Evolutionary conservation across 2,797 vertebrate genomes (phyloP).

Genomic region (Betta splendens): DNA sequence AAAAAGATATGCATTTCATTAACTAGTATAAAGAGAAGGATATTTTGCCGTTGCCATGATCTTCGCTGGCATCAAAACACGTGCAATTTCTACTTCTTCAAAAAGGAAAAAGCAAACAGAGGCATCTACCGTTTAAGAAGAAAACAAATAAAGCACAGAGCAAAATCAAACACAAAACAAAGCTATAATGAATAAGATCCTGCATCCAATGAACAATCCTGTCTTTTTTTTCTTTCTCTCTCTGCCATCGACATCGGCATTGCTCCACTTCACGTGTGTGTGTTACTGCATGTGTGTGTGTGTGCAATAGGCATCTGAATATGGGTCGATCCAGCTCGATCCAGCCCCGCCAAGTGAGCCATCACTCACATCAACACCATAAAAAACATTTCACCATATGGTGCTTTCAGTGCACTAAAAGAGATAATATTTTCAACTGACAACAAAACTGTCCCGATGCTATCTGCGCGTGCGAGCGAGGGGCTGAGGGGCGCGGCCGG

Average conservation of each 20-base stretch:
- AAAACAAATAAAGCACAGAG: slow-evolving; percentile 12
- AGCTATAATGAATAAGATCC: slow-evolving; percentile 52
- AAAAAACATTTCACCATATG: slow-evolving; percentile 82
- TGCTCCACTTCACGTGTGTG: slow-evolving; percentile 43
- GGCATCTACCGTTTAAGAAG: background rate
- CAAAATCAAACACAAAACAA: slow-evolving; percentile 37
- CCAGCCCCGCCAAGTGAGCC: slow-evolving; percentile 77
- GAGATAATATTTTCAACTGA: slow-evolving; percentile 82
- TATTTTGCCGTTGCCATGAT: slow-evolving; percentile 26
- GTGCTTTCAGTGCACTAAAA: slow-evolving; percentile 81
- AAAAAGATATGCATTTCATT: slow-evolving; percentile 69
- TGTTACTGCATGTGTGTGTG: slow-evolving; percentile 22
- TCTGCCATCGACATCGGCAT: slow-evolving; percentile 33
- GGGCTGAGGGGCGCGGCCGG: slow-evolving; percentile 21
- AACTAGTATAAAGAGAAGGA: slow-evolving; percentile 50
- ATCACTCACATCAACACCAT: slow-evolving; percentile 81
- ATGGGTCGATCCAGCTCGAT: slow-evolving; percentile 80
- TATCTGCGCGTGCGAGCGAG: slow-evolving; percentile 67
- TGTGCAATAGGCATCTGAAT: slow-evolving; percentile 70
- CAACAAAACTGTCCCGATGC: slow-evolving; percentile 79
- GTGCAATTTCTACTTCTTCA: slow-evolving; percentile 1
- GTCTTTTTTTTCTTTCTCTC: slow-evolving; percentile 12
- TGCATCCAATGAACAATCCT: slow-evolving; percentile 52
- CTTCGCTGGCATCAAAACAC: slow-evolving; percentile 37
- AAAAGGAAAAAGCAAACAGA: slow-evolving; percentile 1